Evolutionary conservation across 2,888 invertebrate genomes (phyloP).

Genomic region (Harpalus rufipes): DNA sequence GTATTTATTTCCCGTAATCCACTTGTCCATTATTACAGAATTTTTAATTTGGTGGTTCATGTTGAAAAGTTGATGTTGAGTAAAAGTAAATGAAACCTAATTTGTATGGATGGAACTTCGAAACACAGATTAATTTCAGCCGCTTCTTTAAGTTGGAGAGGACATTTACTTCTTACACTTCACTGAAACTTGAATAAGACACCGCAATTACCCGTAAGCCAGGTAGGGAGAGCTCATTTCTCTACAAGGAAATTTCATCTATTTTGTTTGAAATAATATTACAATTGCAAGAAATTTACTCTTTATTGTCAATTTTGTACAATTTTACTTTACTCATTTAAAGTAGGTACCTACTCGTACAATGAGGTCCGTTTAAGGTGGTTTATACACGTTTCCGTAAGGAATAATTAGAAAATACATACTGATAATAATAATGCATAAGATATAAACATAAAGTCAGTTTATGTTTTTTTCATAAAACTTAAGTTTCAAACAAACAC

Average conservation of each 20-base stretch:
- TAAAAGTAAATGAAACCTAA: slow-evolving; percentile 36
- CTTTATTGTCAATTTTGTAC: neutral
- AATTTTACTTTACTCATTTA: no score
- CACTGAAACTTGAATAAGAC: slow-evolving; percentile 7
- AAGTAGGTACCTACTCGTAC: no score
- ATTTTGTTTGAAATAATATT: neutral
- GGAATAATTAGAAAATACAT: no score
- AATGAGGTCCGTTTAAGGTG: no score
- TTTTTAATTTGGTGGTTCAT: slow-evolving; percentile 42
- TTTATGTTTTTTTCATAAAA: no score
- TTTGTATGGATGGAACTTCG: slow-evolving; percentile 49
- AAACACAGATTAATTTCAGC: slow-evolving; percentile 45
- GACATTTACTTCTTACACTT: slow-evolving; percentile 32
- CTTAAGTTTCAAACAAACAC: no score
- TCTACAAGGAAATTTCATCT: neutral
- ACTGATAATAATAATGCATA: no score
- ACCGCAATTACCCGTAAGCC: neutral
- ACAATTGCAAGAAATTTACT: neutral
- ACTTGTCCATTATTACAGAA: slow-evolving; percentile 38
- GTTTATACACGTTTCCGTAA: no score
- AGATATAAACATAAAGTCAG: no score
- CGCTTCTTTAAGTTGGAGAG: slow-evolving; percentile 21
- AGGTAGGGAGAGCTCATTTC: neutral
- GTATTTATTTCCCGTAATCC: slow-evolving; percentile 30
- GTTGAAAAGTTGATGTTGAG: slow-evolving; percentile 1